phyloP scores from a whole-genome alignment of 1,140 invertebrate species.

The Caenorhabditis brenneri region DNA sequence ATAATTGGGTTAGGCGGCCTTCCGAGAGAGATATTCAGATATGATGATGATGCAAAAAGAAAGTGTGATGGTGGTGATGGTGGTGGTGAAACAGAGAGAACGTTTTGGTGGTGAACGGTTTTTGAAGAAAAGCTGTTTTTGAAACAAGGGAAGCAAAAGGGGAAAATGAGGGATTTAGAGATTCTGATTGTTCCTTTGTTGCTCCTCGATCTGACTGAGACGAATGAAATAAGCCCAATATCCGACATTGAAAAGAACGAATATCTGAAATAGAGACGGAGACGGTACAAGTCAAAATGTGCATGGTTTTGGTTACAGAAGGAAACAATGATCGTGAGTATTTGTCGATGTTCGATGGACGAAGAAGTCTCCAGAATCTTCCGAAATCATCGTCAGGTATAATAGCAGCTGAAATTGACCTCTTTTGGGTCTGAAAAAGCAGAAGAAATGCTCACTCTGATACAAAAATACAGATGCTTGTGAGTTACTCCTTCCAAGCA shows the following conservation, averaged over 20 bases:
- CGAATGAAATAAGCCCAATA: slow-evolving; percentile 96
- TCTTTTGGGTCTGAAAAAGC: background rate
- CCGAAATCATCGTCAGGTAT: slow-evolving; percentile 21
- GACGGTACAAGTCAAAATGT: background rate
- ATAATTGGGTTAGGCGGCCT: slow-evolving; percentile 14
- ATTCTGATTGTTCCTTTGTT: slow-evolving; percentile 26
- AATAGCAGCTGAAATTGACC: background rate
- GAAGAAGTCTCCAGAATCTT: slow-evolving; percentile 26
- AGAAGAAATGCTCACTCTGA: background rate
- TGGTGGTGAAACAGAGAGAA: background rate
- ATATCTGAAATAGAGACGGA: slow-evolving; percentile 71
- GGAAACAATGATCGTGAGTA: slow-evolving; percentile 86
- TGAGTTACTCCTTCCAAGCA: slow-evolving; percentile 19
- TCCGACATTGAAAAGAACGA: slow-evolving; percentile 95
- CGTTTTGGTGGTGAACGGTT: background rate
- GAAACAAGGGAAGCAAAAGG: slow-evolving; percentile 17
- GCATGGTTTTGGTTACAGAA: slow-evolving; percentile 76
- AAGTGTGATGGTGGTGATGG: background rate
- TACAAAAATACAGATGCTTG: slow-evolving; percentile 33
- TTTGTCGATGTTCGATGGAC: slow-evolving; percentile 81
- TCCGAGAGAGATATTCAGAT: background rate
- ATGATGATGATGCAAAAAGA: background rate
- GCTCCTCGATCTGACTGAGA: slow-evolving; percentile 76
- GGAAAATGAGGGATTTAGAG: background rate
- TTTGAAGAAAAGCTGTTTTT: background rate